These are phyloP conservation scores for Sinodicranocentrus sp. DNA, from an alignment of 2,888 invertebrate genomes.

Conservation along the genomic window DNA sequence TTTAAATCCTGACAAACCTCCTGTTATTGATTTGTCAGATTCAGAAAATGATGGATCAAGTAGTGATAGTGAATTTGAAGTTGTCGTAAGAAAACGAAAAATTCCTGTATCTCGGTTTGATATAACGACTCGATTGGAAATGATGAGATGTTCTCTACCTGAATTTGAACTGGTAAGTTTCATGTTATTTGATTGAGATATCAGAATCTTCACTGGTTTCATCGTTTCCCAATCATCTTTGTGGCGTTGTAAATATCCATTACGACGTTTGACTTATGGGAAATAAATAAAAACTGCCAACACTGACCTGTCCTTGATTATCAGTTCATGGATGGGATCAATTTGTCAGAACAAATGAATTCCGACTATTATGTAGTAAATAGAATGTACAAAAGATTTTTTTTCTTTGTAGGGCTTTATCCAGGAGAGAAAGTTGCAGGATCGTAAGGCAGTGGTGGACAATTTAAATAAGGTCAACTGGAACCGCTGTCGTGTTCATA, in stretches of 20 bases:
- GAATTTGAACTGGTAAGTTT: slow-evolving; percentile 70
- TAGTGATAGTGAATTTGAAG: slow-evolving; percentile 49
- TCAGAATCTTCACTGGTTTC: background rate
- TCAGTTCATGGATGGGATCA: slow-evolving; percentile 64
- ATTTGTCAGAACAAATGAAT: slow-evolving; percentile 48
- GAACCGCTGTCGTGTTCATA: slow-evolving; percentile 62
- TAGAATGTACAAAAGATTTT: too few relatives aligned
- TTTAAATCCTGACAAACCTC: background rate
- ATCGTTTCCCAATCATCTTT: slow-evolving; percentile 46
- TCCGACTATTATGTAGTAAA: too few relatives aligned
- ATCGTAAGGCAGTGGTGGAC: slow-evolving; percentile 65
- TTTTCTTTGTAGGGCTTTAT: too few relatives aligned
- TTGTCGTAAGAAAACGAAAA: slow-evolving; percentile 53
- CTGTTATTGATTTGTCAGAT: slow-evolving; percentile 12
- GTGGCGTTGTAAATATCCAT: slow-evolving; percentile 40
- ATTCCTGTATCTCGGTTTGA: slow-evolving; percentile 21
- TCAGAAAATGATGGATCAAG: slow-evolving; percentile 40
- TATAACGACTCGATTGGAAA: slow-evolving; percentile 18
- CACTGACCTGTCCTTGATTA: slow-evolving; percentile 66
- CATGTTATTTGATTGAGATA: background rate
- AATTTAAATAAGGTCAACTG: slow-evolving; percentile 69
- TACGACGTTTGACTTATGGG: slow-evolving; percentile 56
- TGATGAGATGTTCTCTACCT: slow-evolving; percentile 45
- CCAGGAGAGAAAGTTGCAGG: slow-evolving; percentile 62
- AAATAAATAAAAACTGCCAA: slow-evolving; percentile 44